phyloP scores from a whole-genome alignment of 1,140 invertebrate species.

The Lutraria rhynchaena region DNA sequence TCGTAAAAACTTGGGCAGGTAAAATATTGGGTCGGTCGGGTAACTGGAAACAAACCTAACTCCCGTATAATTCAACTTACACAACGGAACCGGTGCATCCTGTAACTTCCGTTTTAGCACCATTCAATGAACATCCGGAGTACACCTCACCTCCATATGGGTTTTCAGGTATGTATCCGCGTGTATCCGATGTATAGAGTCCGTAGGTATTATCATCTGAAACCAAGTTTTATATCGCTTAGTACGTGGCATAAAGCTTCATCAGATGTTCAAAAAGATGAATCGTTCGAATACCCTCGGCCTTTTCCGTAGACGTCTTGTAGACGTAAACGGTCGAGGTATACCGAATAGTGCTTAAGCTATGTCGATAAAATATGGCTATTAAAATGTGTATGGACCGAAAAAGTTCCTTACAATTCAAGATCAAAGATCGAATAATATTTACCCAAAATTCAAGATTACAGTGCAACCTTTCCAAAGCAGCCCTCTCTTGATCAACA shows the following conservation, averaged over 20 bases:
- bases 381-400: not conserved
- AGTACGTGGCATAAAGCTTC: too few relatives aligned
- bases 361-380: not conserved
- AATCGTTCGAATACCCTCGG: too few relatives aligned
- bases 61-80: not conserved
- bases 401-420: not conserved
- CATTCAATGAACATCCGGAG: not conserved
- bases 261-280: too few relatives aligned
- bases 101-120: not conserved
- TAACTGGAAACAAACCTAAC: too few relatives aligned
- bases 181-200: not conserved
- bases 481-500: too few relatives aligned
- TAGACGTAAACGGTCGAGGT: too few relatives aligned
- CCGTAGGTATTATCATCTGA: slow-evolving; percentile 2
- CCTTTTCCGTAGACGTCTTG: not conserved
- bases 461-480: too few relatives aligned
- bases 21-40: too few relatives aligned
- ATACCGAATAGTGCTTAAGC: not conserved
- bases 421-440: too few relatives aligned
- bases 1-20: too few relatives aligned
- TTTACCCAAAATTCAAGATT: too few relatives aligned
- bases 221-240: not conserved
- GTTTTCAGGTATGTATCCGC: not conserved
- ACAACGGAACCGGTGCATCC: not conserved
- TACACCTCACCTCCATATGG: not conserved